Evolutionary conservation across 2,113 vertebrate genomes (phyloP).

Genomic region (Platysteira castanea): DNA sequence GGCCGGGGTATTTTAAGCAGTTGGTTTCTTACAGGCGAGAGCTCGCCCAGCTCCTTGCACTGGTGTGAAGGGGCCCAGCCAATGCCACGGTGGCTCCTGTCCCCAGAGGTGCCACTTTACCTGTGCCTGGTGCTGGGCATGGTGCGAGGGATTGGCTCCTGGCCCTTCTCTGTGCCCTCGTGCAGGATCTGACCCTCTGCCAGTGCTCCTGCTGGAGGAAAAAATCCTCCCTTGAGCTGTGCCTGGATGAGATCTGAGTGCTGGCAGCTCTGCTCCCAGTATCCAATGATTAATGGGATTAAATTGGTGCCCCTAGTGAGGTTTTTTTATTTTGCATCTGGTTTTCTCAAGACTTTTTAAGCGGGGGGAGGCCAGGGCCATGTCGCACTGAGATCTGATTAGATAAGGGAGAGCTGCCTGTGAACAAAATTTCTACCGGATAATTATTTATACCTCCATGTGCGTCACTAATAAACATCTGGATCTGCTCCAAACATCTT

Average conservation of each 20-base stretch:
- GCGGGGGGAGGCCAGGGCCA: not conserved
- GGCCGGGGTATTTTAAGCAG: not conserved
- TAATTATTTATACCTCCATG: constrained; percentile 46
- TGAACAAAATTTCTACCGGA: constrained; percentile 13
- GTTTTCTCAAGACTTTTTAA: constrained; percentile 24
- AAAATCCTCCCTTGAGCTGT: not conserved
- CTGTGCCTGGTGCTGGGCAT: not conserved
- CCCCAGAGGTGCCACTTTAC: not conserved
- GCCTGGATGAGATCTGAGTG: not conserved
- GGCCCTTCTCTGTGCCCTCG: not conserved
- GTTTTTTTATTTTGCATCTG: not conserved
- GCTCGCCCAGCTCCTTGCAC: not conserved
- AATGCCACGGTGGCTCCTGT: not conserved
- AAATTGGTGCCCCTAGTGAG: not conserved
- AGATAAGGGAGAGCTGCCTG: constrained; percentile 42
- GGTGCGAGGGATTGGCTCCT: not conserved
- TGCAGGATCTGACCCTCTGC: not conserved
- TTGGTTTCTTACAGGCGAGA: not conserved
- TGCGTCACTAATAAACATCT: constrained; percentile 58
- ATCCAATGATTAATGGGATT: not conserved
- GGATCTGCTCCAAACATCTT: constrained; percentile 37
- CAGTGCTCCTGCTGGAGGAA: not conserved
- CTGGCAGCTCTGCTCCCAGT: not conserved
- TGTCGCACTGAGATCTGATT: not conserved
- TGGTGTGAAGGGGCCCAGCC: not conserved